These are phyloP conservation scores for Agapetus fuscipes DNA, from an alignment of 2,888 invertebrate species.

Conservation along the genomic window DNA sequence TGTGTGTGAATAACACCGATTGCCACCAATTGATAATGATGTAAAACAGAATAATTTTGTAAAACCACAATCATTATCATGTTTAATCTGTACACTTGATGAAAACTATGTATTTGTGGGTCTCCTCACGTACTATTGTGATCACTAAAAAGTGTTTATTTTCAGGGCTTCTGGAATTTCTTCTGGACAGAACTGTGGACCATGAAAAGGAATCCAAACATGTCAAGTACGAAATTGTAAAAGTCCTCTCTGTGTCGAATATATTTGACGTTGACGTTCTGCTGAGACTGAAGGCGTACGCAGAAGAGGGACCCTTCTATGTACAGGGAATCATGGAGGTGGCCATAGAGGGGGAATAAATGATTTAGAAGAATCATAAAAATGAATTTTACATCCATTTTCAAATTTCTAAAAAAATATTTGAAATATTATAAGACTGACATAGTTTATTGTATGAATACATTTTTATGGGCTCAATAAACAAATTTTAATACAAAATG, in stretches of 20 bases:
- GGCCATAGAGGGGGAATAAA: slow-evolving; percentile 59
- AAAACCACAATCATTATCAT: too few relatives aligned
- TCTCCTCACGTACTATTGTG: not conserved
- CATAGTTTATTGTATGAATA: not conserved
- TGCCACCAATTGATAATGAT: too few relatives aligned
- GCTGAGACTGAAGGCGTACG: slow-evolving; percentile 55
- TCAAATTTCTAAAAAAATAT: not conserved
- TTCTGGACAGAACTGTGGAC: slow-evolving; percentile 65
- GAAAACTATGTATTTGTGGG: too few relatives aligned
- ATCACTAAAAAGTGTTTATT: slow-evolving; percentile 17
- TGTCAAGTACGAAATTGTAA: slow-evolving; percentile 63
- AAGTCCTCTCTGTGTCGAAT: slow-evolving; percentile 45
- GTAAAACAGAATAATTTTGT: too few relatives aligned
- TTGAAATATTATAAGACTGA: not conserved
- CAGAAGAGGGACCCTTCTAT: slow-evolving; percentile 70
- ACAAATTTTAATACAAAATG: too few relatives aligned
- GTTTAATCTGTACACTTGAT: too few relatives aligned
- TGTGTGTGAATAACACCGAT: too few relatives aligned
- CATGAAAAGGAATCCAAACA: slow-evolving; percentile 63
- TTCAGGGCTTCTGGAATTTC: slow-evolving; percentile 65
- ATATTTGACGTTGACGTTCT: slow-evolving; percentile 53
- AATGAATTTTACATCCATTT: not conserved
- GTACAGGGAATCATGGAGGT: slow-evolving; percentile 62
- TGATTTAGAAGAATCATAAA: too few relatives aligned
- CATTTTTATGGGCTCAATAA: too few relatives aligned